Conservation (phyloP, 2,797 vertebrate species). For the Varecia variegata region DNA sequence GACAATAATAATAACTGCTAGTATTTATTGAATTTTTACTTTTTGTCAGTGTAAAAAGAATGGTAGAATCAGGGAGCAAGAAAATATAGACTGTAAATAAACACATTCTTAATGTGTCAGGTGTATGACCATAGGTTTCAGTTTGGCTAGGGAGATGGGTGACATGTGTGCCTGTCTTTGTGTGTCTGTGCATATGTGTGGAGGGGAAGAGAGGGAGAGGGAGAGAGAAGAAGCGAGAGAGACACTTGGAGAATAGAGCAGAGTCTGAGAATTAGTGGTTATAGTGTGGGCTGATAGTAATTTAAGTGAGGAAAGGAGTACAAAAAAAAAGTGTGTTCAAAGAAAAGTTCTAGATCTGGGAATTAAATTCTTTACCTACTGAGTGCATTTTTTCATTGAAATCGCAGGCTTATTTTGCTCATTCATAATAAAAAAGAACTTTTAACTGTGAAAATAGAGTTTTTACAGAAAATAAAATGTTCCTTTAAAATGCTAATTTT, state of each 20-base stretch:
- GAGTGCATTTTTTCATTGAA: neutral
- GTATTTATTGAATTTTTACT: neutral
- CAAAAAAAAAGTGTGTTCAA: neutral
- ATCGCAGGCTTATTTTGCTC: slow-evolving; percentile 19
- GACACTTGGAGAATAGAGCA: neutral
- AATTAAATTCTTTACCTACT: slow-evolving; percentile 23
- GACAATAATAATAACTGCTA: neutral
- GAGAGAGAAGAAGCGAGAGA: neutral
- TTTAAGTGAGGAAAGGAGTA: neutral
- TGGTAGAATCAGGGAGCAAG: neutral
- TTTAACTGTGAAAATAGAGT: slow-evolving; percentile 26
- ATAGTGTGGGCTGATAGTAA: neutral
- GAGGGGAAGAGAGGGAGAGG: neutral
- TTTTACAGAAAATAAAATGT: slow-evolving; percentile 17
- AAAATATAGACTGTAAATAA: neutral
- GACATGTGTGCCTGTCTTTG: neutral
- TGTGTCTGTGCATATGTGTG: neutral
- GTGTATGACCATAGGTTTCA: neutral
- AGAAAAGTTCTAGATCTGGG: neutral
- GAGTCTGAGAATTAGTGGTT: neutral
- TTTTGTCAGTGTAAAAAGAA: neutral
- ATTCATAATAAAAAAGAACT: slow-evolving; percentile 21
- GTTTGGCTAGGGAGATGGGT: neutral
- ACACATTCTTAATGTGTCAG: neutral
- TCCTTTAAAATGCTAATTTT: slow-evolving; percentile 42